Evolutionary conservation across 2,797 vertebrate species (phyloP).

Genomic region (Malacoctenus gilli): DNA sequence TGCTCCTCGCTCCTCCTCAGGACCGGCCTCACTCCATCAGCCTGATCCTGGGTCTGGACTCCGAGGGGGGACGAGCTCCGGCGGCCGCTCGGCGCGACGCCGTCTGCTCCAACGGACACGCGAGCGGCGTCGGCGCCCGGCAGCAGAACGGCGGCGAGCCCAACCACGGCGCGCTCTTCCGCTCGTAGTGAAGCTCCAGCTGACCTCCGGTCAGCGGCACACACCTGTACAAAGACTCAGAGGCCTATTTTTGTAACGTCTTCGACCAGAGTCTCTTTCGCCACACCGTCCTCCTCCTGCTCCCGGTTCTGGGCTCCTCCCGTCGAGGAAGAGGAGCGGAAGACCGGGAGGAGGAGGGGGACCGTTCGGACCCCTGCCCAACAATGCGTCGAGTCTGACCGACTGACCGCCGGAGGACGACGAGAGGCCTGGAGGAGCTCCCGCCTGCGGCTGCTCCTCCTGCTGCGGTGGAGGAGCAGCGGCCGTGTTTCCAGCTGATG

Average conservation of each 20-base stretch:
- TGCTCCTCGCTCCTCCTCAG: conserved; percentile 64
- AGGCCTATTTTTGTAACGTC: conserved; percentile 97
- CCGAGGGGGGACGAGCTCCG: conserved; percentile 55
- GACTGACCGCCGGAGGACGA: too few relatives aligned
- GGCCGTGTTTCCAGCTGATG: too few relatives aligned
- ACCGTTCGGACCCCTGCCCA: too few relatives aligned
- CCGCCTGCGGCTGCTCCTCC: too few relatives aligned
- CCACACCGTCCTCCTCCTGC: conserved; percentile 80
- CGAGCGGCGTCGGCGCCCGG: conserved; percentile 64
- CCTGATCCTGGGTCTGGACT: conserved; percentile 86
- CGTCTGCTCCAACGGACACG: conserved; percentile 80
- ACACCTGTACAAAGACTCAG: conserved; percentile 69
- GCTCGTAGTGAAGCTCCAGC: too few relatives aligned
- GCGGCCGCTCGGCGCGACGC: conserved; percentile 63
- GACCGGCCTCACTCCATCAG: conserved; percentile 89
- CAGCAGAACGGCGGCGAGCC: conserved; percentile 13
- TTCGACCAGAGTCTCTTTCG: conserved; percentile 82
- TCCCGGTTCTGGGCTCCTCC: not conserved
- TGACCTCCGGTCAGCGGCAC: too few relatives aligned
- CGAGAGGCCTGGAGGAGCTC: too few relatives aligned
- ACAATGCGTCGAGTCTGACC: too few relatives aligned
- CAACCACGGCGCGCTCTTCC: too few relatives aligned
- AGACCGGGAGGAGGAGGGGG: too few relatives aligned
- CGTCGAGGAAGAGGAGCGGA: too few relatives aligned
- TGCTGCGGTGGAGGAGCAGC: too few relatives aligned